phyloP scores from a whole-genome alignment of 2,797 vertebrate genomes.

The Aulostomus chinensis region DNA sequence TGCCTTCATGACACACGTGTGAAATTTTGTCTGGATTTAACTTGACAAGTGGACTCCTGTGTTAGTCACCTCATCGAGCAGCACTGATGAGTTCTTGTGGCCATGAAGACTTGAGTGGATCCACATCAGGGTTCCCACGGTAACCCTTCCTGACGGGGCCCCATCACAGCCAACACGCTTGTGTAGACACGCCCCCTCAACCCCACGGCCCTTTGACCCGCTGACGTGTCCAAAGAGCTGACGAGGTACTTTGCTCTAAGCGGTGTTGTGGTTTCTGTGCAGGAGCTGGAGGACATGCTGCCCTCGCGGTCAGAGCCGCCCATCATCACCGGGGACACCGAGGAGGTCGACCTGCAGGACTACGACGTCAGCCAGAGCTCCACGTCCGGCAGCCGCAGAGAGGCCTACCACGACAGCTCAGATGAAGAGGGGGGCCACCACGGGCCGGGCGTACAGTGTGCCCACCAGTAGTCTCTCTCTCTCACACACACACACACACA shows the following conservation, averaged over 20 bases:
- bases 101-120: too few relatives aligned
- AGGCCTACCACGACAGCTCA: conserved; percentile 97
- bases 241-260: neutral
- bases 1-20: too few relatives aligned
- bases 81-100: too few relatives aligned
- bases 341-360: conserved; percentile 97
- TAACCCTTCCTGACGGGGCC: too few relatives aligned
- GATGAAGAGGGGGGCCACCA: conserved; percentile 94
- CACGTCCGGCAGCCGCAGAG: conserved; percentile 88
- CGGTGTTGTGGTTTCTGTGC: conserved; percentile 1
- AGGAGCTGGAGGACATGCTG: conserved; percentile 98
- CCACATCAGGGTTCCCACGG: too few relatives aligned
- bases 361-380: conserved; percentile 91
- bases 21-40: too few relatives aligned
- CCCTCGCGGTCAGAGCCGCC: conserved; percentile 93
- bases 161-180: too few relatives aligned
- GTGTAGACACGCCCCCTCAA: too few relatives aligned
- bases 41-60: too few relatives aligned
- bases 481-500: conserved; percentile 27
- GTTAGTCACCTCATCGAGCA: too few relatives aligned
- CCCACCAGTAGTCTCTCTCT: conserved; percentile 89
- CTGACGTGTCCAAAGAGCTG: too few relatives aligned
- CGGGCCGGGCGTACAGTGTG: conserved; percentile 95
- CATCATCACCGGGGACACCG: conserved; percentile 88
- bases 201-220: too few relatives aligned